Evolutionary conservation across 2,113 vertebrate genomes (phyloP), one percentile per base, ranked within the genome.

Genomic region (Chaetops frenatus): DNA sequence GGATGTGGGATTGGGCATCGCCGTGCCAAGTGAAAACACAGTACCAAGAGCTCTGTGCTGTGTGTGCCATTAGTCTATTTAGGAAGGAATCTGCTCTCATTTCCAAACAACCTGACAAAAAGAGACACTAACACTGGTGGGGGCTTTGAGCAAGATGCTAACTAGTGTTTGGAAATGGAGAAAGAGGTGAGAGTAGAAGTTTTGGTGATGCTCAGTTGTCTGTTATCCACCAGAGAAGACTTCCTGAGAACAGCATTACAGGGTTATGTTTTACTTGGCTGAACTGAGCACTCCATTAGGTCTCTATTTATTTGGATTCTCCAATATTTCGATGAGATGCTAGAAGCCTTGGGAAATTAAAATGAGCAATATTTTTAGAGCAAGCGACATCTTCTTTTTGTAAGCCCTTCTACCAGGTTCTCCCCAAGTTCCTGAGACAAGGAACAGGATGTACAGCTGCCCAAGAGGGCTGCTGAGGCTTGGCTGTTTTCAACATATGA

Each of bases 271-370:
- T 94, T 67, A 73, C 57, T 80, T 92, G 94, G 73, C 65, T 92
- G 86, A 92, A 81, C 56, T 24, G 72, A 76, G 47, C 42, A 29
- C 35, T 74, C 50, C 54, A 27, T 92, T 70, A 69, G 31, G 35
- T 73, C 40, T 79, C 45, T 87, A 45, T 92, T 94, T 92, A 38
- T 91, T 92, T 95, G 57, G 24, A 81, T 57, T 73, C 40, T n/a
- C 48, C 51, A 19, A 33, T 62, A 81, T 31, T 86, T 90, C 0
- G 0, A 33, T 80, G 56, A 90, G 42, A 70, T 88, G 13, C 27
- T 80, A 54, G 58, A 80, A 64, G 17, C 27, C 64, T 73, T 62
- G 82, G 81, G 79, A 95, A 93, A 95, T 94, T 66, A 88, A 90
- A 94, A 65, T n/a, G 4, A 86, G 13, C 11, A 16, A n/a, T 77